Base-by-base conservation (phyloP, 2,797 vertebrate genomes). In the Cyprinella venusta region DNA sequence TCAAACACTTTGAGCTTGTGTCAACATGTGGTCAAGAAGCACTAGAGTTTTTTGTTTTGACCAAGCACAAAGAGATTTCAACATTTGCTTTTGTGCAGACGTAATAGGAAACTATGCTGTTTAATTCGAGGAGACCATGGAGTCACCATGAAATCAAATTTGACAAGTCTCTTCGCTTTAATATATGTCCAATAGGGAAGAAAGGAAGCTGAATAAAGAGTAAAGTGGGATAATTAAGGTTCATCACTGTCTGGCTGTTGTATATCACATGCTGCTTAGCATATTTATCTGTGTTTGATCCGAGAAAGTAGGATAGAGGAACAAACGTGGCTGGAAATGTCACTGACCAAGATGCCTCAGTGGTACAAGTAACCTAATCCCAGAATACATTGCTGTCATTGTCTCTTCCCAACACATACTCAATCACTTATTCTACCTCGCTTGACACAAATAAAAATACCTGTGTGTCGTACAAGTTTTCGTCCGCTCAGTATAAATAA, bases 351-450 rank as follows among this genome's bases (percentile, higher is more conserved):
- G 24, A 72, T 59, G 2, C 40, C 68, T 71, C 52, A 80, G 40
- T 42, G 19, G 54, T 16, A 42, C 30, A 54, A 40, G 48, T 79
- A 54, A 68, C 15, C 30, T 40, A 79, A 63, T 63, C 30, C 40
- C 54, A 48, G 21, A 48, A 63, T 61, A 33, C 68, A 33, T 59
- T 71, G 67, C 79, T 48, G 79, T 81, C 21, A 38, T 36, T 81
- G 38, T 80, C 10, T 70, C 8, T 30, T 69, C 36, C 9, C 65
- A 70, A n/a, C 65, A 59, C 50, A 19, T 15, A 48, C 54, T 76
- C 36, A 76, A 18, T 76, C 36, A 76, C n/a, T 42, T 40, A n/a
- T 61, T 48, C 12, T 13, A 59, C 36, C 52, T 59, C 16, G 36
- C 12, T 16, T 45, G 56, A 38, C 56, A 81, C 24, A 72, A 63